Conservation (phyloP, 2,797 vertebrate species). For the Synanceia verrucosa region DNA sequence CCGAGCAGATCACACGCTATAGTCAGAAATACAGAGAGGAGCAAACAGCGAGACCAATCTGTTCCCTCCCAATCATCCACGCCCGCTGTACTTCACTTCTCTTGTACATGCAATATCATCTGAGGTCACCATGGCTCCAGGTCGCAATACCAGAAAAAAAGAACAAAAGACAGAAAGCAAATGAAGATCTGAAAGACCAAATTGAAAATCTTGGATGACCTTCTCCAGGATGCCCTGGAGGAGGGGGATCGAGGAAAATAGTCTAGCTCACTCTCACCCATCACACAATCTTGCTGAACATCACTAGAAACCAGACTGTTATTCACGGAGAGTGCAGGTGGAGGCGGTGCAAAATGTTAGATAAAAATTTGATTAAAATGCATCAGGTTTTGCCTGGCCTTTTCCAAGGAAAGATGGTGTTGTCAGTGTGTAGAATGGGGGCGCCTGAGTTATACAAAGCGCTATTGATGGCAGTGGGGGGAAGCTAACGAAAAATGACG, state of each 20-base stretch:
- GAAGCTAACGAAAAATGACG: slow-evolving; percentile 55
- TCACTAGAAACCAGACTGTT: slow-evolving; percentile 25
- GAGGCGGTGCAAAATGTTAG: slow-evolving; percentile 25
- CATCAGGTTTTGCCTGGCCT: slow-evolving; percentile 48
- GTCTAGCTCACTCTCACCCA: slow-evolving; percentile 7
- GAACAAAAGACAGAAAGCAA: slow-evolving; percentile 45
- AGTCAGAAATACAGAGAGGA: slow-evolving; percentile 55
- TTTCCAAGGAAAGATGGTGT: slow-evolving; percentile 54
- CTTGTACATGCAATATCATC: slow-evolving; percentile 44
- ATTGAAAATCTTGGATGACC: slow-evolving; percentile 66
- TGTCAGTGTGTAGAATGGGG: slow-evolving; percentile 47
- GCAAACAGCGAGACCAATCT: slow-evolving; percentile 60
- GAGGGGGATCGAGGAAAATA: slow-evolving; percentile 20
- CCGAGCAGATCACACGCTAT: slow-evolving; percentile 36
- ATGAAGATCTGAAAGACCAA: slow-evolving; percentile 60
- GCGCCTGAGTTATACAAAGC: slow-evolving; percentile 55
- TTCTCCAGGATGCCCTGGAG: slow-evolving; percentile 51
- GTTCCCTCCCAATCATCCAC: slow-evolving; percentile 54
- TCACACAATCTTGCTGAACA: slow-evolving; percentile 30
- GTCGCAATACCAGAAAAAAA: slow-evolving; percentile 36
- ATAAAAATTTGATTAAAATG: slow-evolving; percentile 72
- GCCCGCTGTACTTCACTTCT: slow-evolving; percentile 49
- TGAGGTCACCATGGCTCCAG: slow-evolving; percentile 34
- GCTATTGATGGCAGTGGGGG: slow-evolving; percentile 61
- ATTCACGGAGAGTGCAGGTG: slow-evolving; percentile 4